A percentile compares a stretch with the other conserved stretches of the same genome.
These are phyloP conservation scores for Dendroctonus ponderosae DNA, from an alignment of 1,140 invertebrate species.

Conservation along the genomic window DNA sequence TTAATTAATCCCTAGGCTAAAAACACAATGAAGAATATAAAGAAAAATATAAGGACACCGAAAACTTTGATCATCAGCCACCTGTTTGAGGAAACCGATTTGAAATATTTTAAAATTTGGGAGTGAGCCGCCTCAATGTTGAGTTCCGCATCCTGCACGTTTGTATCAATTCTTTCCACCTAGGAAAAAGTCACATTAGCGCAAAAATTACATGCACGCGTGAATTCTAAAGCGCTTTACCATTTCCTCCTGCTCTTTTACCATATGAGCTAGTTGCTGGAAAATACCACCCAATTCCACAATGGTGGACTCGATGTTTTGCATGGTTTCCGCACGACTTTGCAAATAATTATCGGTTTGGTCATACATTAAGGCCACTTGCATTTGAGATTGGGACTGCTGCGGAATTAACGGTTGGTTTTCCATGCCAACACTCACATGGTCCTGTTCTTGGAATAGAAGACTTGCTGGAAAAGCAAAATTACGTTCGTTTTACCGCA, in stretches of 20 bases:
- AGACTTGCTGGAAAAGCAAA: conserved; percentile 43
- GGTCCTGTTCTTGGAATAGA: conserved; percentile 64
- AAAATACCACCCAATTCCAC: conserved; percentile 99
- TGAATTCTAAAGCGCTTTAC: conserved; percentile 54
- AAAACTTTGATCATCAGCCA: conserved; percentile 99
- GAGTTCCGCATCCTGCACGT: conserved; percentile 92
- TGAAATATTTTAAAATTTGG: conserved; percentile 98
- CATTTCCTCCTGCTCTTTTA: conserved; percentile 99
- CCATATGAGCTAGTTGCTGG: conserved; percentile 96
- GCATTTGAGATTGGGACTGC: conserved; percentile 55
- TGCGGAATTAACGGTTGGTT: conserved; percentile 50
- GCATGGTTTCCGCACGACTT: conserved; percentile 95
- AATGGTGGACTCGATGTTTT: conserved; percentile 98
- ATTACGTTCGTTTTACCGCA: not conserved
- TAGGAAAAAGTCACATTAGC: not conserved
- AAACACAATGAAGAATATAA: conserved; percentile 98
- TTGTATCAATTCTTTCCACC: conserved; percentile 91
- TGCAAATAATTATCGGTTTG: conserved; percentile 87
- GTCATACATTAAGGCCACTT: conserved; percentile 75
- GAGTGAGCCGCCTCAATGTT: conserved; percentile 97
- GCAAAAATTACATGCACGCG: not conserved
- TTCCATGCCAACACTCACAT: conserved; percentile 73
- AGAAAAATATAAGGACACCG: conserved; percentile 97
- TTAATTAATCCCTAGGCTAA: conserved; percentile 59
- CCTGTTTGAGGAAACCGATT: conserved; percentile 94